Percentiles rank a stretch among this genome's conserved stretches.
Evolutionary conservation across 2,797 vertebrate species (phyloP).

Genomic region (Silurus lanzhouensis): DNA sequence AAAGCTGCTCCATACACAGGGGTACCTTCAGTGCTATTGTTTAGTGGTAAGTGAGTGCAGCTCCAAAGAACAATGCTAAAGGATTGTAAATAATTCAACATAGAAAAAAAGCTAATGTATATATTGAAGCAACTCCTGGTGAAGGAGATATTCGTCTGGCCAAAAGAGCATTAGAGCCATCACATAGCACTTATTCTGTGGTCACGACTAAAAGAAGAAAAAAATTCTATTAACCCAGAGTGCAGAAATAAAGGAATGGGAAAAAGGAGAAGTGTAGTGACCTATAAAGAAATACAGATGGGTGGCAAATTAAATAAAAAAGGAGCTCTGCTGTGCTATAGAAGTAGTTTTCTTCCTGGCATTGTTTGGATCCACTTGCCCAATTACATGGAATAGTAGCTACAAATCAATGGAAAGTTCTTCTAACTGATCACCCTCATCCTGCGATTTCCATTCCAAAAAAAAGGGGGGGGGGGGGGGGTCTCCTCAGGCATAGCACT

Average conservation of each 20-base stretch:
- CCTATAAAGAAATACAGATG: constrained; percentile 54
- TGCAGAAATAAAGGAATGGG: constrained; percentile 22
- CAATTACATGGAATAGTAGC: neutral
- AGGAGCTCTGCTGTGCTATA: neutral
- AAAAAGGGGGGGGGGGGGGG: too few species aligned
- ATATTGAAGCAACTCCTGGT: constrained; percentile 57
- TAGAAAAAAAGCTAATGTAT: constrained; percentile 28
- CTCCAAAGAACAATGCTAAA: constrained; percentile 66
- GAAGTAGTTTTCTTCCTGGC: neutral
- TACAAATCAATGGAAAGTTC: neutral
- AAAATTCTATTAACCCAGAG: constrained; percentile 44
- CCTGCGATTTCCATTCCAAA: neutral
- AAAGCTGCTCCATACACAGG: constrained; percentile 73
- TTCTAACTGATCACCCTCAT: neutral
- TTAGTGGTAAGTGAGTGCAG: constrained; percentile 58
- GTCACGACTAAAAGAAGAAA: neutral
- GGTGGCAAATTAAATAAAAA: neutral
- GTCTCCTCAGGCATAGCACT: neutral
- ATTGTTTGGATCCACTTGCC: neutral
- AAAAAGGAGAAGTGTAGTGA: neutral
- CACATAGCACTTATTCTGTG: constrained; percentile 32
- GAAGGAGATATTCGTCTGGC: constrained; percentile 52
- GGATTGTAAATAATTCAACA: constrained; percentile 74
- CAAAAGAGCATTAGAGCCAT: constrained; percentile 30
- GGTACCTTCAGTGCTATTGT: constrained; percentile 66